Evolutionary conservation across 2,797 vertebrate genomes (phyloP).

Genomic region (Mormyrops attenuatus): DNA sequence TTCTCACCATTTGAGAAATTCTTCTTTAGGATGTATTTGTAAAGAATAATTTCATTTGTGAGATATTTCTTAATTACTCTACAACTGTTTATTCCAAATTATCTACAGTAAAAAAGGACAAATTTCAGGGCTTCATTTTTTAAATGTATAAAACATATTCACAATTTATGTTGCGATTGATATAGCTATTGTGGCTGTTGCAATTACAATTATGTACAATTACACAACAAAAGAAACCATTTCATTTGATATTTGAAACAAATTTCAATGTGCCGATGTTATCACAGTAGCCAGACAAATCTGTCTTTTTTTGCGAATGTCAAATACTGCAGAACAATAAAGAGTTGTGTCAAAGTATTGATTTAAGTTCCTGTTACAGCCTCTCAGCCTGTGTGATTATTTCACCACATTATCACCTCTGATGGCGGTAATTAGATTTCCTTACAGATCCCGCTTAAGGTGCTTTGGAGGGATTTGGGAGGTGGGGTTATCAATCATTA

Average conservation of each 20-base stretch:
- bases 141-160: neutral
- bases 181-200: neutral
- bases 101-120: neutral
- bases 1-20: neutral
- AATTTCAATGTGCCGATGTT: neutral
- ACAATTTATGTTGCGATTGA: neutral
- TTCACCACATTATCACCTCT: neutral
- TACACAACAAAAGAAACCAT: neutral
- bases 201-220: neutral
- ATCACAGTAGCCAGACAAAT: neutral
- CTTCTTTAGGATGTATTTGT: neutral
- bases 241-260: neutral
- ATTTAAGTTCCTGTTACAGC: slow-evolving; percentile 18
- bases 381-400: neutral
- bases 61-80: neutral
- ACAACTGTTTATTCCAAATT: neutral
- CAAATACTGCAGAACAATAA: neutral
- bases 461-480: neutral
- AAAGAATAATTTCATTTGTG: neutral
- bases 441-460: neutral
- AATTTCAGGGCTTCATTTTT: neutral
- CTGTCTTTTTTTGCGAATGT: neutral
- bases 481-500: neutral
- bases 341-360: slow-evolving; percentile 27
- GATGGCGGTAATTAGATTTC: slow-evolving; percentile 31